Evolutionary conservation across 2,797 vertebrate species (phyloP).

Genomic region (Buceros bicornis): DNA sequence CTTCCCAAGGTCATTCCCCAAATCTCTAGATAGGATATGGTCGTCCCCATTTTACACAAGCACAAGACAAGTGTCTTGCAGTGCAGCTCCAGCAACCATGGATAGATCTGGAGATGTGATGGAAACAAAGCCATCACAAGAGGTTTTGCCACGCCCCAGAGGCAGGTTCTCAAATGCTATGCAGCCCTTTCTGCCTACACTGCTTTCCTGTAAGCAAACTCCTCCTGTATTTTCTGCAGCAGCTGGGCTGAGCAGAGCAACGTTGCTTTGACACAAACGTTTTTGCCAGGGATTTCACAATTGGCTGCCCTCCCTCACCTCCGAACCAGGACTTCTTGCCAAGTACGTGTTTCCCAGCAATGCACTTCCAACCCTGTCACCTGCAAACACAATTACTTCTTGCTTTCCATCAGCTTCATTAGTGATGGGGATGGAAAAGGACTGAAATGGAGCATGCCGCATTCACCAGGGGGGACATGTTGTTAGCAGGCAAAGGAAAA

Average conservation of each 20-base stretch:
- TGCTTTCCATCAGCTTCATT: slow-evolving; percentile 40
- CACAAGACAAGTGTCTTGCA: background rate
- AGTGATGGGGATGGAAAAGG: slow-evolving; percentile 1
- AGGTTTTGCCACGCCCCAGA: background rate
- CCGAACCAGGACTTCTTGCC: background rate
- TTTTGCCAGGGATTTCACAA: slow-evolving; percentile 50
- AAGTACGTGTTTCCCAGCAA: slow-evolving; percentile 37
- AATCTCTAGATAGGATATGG: background rate
- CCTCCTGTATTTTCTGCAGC: background rate
- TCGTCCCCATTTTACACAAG: background rate
- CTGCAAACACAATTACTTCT: slow-evolving; percentile 70
- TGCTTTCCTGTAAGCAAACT: background rate
- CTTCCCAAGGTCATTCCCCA: background rate
- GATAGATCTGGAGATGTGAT: background rate
- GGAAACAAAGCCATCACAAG: fast-evolving
- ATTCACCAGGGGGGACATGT: fast-evolving
- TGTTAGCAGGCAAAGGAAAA: slow-evolving; percentile 19
- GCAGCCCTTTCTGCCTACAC: background rate
- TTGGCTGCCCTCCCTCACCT: slow-evolving; percentile 67
- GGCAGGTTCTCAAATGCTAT: fast-evolving
- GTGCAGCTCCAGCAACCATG: fast-evolving
- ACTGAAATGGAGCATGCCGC: slow-evolving; percentile 44
- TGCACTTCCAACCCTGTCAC: slow-evolving; percentile 59
- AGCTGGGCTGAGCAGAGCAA: background rate
- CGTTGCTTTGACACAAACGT: background rate